Percentiles rank a stretch among this genome's conserved stretches.
phyloP scores from a whole-genome alignment of 2,888 invertebrate genomes.

The Osmoderma eremita region DNA sequence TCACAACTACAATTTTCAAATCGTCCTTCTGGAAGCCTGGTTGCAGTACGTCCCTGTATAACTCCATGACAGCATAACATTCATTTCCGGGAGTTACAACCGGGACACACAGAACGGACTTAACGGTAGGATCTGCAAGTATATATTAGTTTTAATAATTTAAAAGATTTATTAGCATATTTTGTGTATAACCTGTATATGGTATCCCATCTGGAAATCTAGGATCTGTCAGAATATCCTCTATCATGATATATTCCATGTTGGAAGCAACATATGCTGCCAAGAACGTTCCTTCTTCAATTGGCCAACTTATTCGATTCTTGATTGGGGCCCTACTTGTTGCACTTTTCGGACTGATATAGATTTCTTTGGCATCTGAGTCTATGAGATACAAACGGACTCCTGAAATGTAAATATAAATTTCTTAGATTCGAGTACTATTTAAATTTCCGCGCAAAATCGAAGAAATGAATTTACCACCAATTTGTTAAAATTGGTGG shows the following conservation, averaged over 20 bases:
- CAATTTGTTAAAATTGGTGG: too few relatives aligned
- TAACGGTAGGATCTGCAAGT: constrained; percentile 66
- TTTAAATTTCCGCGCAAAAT: too few relatives aligned
- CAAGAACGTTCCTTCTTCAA: constrained; percentile 67
- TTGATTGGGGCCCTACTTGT: constrained; percentile 59
- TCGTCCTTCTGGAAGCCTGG: constrained; percentile 57
- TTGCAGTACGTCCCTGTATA: constrained; percentile 64
- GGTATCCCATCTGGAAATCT: constrained; percentile 70
- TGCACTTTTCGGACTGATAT: constrained; percentile 66
- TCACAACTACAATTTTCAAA: constrained; percentile 58
- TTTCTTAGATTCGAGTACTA: too few relatives aligned
- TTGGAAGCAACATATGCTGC: constrained; percentile 70
- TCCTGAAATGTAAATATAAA: constrained; percentile 59
- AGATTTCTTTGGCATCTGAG: constrained; percentile 66
- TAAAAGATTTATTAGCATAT: too few relatives aligned
- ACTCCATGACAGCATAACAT: constrained; percentile 70
- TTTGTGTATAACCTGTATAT: constrained; percentile 50
- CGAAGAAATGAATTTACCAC: too few relatives aligned
- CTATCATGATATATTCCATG: constrained; percentile 67
- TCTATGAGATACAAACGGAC: constrained; percentile 70
- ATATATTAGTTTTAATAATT: not conserved
- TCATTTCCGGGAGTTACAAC: constrained; percentile 69
- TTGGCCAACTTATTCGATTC: constrained; percentile 69
- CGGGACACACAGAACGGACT: constrained; percentile 70
- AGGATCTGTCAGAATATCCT: constrained; percentile 68